Conservation (phyloP, 2,797 vertebrate genomes). For the Anguilla obscura region DNA sequence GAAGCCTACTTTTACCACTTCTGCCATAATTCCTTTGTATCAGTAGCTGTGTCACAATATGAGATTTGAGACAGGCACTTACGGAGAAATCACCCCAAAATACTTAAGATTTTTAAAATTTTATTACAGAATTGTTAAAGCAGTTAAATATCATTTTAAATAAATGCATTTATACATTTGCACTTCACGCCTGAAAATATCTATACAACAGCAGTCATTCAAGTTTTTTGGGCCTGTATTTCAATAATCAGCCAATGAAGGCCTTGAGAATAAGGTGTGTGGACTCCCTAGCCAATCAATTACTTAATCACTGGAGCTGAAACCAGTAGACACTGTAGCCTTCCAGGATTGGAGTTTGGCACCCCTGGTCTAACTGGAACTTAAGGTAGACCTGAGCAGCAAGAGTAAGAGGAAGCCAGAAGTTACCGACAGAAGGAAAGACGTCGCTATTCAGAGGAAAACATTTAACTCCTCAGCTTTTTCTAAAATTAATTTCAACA, state of each 20-base stretch:
- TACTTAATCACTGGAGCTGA: too few relatives aligned
- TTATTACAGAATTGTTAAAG: constrained; percentile 19
- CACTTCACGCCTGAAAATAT: not conserved
- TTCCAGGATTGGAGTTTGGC: too few relatives aligned
- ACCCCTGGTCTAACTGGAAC: too few relatives aligned
- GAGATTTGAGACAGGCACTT: not conserved
- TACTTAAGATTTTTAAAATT: not conserved
- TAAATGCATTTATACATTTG: not conserved
- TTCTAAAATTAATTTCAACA: not conserved
- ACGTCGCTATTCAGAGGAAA: not conserved
- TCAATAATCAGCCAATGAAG: too few relatives aligned
- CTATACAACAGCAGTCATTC: not conserved
- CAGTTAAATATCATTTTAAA: not conserved
- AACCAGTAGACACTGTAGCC: too few relatives aligned
- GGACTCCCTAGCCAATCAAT: too few relatives aligned
- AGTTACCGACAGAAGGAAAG: too few relatives aligned
- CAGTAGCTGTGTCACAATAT: not conserved
- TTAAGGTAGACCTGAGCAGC: too few relatives aligned
- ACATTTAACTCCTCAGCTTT: not conserved
- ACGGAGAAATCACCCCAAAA: not conserved
- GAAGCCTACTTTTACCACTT: not conserved
- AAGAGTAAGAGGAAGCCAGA: not conserved
- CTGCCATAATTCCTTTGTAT: not conserved
- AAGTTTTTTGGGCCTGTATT: not conserved
- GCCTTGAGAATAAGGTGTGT: too few relatives aligned